Conservation (phyloP, 2,888 invertebrate species). For the Caenorhabditis sp. region DNA sequence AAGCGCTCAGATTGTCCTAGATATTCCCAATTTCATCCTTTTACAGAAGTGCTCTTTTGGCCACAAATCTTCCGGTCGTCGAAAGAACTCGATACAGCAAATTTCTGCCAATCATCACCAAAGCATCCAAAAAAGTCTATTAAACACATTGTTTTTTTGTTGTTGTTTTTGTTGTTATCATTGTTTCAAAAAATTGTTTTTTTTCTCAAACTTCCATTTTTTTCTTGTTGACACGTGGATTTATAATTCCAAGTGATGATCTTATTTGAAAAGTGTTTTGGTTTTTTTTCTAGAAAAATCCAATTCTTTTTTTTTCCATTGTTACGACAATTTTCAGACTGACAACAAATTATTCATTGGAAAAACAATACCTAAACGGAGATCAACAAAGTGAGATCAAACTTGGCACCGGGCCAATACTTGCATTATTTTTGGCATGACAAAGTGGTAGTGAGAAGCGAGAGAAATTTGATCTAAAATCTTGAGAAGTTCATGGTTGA, state of each 20-base stretch:
- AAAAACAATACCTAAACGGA: too few species aligned
- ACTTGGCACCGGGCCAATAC: too few species aligned
- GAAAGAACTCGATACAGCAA: slow-evolving; percentile 37
- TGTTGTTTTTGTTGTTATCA: slow-evolving; percentile 11
- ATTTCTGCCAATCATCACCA: slow-evolving; percentile 28
- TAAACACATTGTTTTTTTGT: slow-evolving; percentile 1
- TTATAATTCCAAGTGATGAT: too few species aligned
- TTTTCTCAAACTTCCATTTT: too few species aligned
- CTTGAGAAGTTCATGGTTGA: not conserved
- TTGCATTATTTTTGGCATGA: too few species aligned
- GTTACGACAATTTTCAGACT: too few species aligned
- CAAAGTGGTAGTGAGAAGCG: too few species aligned
- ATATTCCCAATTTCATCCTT: not conserved
- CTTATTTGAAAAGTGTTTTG: too few species aligned
- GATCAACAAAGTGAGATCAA: too few species aligned
- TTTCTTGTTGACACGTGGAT: not conserved
- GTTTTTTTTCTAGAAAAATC: too few species aligned
- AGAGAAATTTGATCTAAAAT: not conserved
- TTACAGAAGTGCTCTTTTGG: slow-evolving; percentile 14
- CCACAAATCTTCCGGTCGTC: slow-evolving; percentile 29
- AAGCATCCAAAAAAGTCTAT: slow-evolving; percentile 27
- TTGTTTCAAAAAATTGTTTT: slow-evolving; percentile 7
- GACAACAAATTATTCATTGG: too few species aligned
- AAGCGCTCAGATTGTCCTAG: not conserved
- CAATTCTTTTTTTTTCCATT: too few species aligned